These are phyloP conservation scores for Schizopygopsis pylzovi DNA, from an alignment of 2,797 vertebrate species.

Conservation along the genomic window DNA sequence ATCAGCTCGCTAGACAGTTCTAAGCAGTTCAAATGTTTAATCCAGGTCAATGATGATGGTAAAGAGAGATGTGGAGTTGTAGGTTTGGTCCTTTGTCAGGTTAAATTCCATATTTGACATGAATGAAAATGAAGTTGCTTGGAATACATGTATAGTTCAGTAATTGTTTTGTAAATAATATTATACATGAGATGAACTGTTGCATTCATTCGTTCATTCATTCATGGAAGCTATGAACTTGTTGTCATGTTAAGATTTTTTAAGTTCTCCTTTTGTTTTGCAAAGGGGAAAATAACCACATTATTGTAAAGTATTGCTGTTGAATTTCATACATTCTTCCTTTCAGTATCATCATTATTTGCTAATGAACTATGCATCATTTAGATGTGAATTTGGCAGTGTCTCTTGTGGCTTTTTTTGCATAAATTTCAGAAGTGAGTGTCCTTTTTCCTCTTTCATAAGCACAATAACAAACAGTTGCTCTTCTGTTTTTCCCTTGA, in stretches of 20 bases:
- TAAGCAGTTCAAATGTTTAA: conserved; percentile 41
- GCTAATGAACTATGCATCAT: neutral
- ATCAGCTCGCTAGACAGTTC: conserved; percentile 4
- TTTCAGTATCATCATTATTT: neutral
- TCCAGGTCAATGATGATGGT: conserved; percentile 18
- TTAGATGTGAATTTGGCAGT: neutral
- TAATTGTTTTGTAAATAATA: neutral
- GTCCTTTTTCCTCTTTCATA: neutral
- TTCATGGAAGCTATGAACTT: neutral
- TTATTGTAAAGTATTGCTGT: neutral
- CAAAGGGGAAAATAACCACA: neutral
- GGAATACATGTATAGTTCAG: neutral
- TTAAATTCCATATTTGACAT: neutral
- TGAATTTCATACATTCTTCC: neutral
- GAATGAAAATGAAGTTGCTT: neutral
- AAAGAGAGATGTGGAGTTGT: neutral
- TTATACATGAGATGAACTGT: neutral
- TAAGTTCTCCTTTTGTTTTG: neutral
- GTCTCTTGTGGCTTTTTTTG: neutral
- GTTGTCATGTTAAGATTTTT: neutral
- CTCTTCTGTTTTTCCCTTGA: neutral
- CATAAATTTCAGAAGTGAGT: neutral
- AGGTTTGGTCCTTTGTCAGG: neutral
- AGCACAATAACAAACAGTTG: conserved; percentile 7
- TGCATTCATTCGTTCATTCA: neutral